Conservation (phyloP, 1,140 invertebrate species). For the Diplogasteroides magnus region DNA sequence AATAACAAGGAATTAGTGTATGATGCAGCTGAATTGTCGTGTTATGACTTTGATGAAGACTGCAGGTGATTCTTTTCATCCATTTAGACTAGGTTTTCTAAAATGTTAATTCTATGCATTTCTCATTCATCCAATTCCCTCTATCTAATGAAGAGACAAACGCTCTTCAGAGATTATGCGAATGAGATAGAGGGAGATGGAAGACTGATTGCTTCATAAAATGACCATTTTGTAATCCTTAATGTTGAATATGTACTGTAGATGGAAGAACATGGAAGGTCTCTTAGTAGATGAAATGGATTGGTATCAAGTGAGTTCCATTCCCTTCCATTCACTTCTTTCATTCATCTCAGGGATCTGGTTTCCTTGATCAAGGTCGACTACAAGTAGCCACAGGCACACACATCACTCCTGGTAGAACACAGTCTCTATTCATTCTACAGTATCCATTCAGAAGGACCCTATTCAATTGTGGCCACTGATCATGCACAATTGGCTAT, state of each 20-base stretch:
- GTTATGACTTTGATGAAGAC: not conserved
- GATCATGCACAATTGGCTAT: conserved; percentile 43
- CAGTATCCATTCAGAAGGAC: conserved; percentile 39
- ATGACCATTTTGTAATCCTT: too few relatives aligned
- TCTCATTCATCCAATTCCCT: too few relatives aligned
- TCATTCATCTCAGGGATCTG: conserved; percentile 44
- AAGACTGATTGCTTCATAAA: too few relatives aligned
- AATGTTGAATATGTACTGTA: too few relatives aligned
- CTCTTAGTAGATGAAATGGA: conserved; percentile 52
- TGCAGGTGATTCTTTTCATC: too few relatives aligned
- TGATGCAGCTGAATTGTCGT: not conserved
- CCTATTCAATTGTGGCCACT: conserved; percentile 47
- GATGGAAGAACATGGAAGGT: conserved; percentile 53
- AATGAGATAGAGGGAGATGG: too few relatives aligned
- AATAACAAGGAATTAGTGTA: not conserved
- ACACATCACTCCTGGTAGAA: conserved; percentile 40
- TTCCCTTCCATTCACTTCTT: too few relatives aligned
- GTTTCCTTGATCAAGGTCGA: conserved; percentile 31
- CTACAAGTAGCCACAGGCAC: conserved; percentile 45
- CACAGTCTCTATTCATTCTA: not conserved
- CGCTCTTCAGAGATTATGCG: too few relatives aligned
- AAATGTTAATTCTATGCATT: too few relatives aligned
- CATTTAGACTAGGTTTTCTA: too few relatives aligned
- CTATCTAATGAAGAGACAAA: too few relatives aligned
- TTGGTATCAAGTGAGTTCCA: conserved; percentile 50